Evolutionary conservation across 2,113 vertebrate genomes (phyloP).

Genomic region (Alosa alosa): DNA sequence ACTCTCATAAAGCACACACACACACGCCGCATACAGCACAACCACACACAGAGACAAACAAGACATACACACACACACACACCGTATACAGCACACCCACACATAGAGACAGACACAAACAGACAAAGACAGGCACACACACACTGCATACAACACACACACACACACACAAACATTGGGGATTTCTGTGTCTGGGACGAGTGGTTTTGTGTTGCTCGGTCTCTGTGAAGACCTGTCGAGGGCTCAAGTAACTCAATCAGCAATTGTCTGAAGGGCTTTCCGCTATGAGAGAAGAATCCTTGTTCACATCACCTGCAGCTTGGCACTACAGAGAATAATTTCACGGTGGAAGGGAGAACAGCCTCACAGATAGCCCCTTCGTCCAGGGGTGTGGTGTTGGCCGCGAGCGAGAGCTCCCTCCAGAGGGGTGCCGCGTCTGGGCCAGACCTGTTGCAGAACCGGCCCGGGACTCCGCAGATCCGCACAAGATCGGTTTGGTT

Average conservation of each 20-base stretch:
- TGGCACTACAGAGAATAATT: not conserved
- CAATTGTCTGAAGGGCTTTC: conserved; percentile 2
- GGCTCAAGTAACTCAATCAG: conserved; percentile 10
- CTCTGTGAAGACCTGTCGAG: not conserved
- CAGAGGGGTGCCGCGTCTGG: not conserved
- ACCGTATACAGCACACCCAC: not conserved
- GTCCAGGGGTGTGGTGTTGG: not conserved
- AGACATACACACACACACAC: not conserved
- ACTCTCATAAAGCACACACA: not conserved
- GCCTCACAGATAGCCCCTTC: conserved; percentile 32
- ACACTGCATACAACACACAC: not conserved
- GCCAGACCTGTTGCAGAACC: not conserved
- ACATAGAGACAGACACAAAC: not conserved
- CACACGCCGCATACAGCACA: not conserved
- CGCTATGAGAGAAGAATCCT: conserved; percentile 10
- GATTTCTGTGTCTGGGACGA: not conserved
- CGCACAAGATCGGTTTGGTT: not conserved
- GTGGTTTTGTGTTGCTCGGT: not conserved
- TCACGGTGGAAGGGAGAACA: conserved; percentile 4
- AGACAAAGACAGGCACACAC: not conserved
- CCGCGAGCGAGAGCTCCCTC: not conserved
- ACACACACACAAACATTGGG: not conserved
- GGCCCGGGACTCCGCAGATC: not conserved
- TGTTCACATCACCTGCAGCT: conserved; percentile 3
- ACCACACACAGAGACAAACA: not conserved